Conservation (phyloP, 1,140 invertebrate species). For the Drosophila micromelanica region DNA sequence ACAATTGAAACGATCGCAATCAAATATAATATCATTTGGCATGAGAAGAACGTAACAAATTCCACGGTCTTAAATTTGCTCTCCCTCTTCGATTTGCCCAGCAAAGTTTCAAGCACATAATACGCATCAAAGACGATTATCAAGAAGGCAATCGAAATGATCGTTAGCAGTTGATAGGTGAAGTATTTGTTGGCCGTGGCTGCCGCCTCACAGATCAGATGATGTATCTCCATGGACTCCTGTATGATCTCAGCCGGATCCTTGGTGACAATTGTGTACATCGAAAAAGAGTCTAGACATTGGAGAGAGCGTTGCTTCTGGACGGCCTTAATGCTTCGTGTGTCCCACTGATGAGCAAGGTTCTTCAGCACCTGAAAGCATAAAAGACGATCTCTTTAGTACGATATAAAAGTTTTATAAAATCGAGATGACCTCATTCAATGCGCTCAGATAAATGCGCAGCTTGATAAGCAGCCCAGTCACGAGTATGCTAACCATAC, state of each 20-base stretch:
- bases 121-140: constrained; percentile 84
- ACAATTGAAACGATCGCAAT: constrained; percentile 82
- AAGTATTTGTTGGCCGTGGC: constrained; percentile 83
- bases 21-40: constrained; percentile 81
- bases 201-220: constrained; percentile 81
- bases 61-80: constrained; percentile 82
- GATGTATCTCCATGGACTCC: constrained; percentile 84
- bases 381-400: neutral
- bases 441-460: constrained; percentile 52
- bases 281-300: constrained; percentile 77
- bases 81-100: constrained; percentile 77
- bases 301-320: constrained; percentile 75
- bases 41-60: constrained; percentile 81
- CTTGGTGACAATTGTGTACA: constrained; percentile 82
- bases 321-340: constrained; percentile 58
- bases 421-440: constrained; percentile 53
- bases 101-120: constrained; percentile 80
- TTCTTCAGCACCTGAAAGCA: constrained; percentile 73
- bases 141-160: constrained; percentile 81
- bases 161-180: constrained; percentile 79
- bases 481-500: constrained; percentile 42
- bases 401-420: neutral
- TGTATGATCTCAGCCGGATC: constrained; percentile 80
- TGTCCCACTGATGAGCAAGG: constrained; percentile 76
- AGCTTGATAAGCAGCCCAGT: constrained; percentile 55